Base-by-base conservation (phyloP, 1,140 invertebrate genomes). In the Periplaneta americana region DNA sequence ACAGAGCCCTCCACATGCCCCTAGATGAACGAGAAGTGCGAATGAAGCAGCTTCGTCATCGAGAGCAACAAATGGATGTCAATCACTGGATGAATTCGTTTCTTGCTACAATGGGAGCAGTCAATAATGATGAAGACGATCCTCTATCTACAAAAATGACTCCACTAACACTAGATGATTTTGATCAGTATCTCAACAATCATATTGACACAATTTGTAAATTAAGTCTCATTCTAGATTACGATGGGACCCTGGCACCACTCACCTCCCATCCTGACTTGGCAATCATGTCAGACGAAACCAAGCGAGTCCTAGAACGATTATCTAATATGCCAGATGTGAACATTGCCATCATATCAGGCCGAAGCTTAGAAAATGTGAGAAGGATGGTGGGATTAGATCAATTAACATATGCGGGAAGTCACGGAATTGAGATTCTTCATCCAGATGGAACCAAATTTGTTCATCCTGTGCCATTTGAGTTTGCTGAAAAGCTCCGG, bases 241-340 rank as follows among this genome's bases (percentile, higher is more conserved):
- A 89, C 82, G 89, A 90, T 83, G 89, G 88, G 11, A 89, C 89
- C 1, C 83, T 90, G 35, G 87, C 87, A 28, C 87, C 87, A 2
- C 86, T 89, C 82, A 87, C 87, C 3, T 83, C 86, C 10, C 88
- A 88, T 81, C 89, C 88, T 10, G 88, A 89, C 81, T 79, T 88
- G 36, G 89, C 89, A 28, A 78, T 85, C 13, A 82, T 89, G 80
- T 86, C 87, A 1, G 78, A 81, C 2, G 88, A 89, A 79, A 89
- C 88, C 0, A 85, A 85, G 18, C 79, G 83, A 33, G 85, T 88
- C 28, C 82, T 89, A 18, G 84, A 85, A 77, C 83, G 85, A 22
- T 84, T 89, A 32, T 75, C 87, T 22, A 85, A 84, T 81, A 86
- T 85, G 82, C 84, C 87, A 11, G 86, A 87, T 81, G 86, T 88